Evolutionary conservation across 2,888 invertebrate genomes (phyloP).

Genomic region (Phania funesta): DNA sequence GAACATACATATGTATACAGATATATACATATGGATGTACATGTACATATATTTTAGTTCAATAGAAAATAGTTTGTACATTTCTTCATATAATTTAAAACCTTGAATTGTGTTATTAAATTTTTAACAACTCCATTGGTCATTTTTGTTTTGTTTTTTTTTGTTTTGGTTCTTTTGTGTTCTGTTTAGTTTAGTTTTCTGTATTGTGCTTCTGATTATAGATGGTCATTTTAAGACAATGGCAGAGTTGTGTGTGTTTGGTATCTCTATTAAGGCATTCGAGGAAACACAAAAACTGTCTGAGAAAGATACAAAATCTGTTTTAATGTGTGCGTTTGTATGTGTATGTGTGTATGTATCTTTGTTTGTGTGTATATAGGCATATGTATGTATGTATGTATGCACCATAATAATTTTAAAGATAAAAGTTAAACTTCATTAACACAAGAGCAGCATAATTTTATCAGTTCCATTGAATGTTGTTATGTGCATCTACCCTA

Average conservation of each 20-base stretch:
- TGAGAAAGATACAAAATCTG: slow-evolving; percentile 12
- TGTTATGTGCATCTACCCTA: neutral
- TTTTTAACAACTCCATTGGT: slow-evolving; percentile 28
- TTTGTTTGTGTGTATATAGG: neutral
- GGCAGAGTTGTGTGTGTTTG: slow-evolving; percentile 17
- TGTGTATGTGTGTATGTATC: neutral
- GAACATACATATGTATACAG: too few species aligned
- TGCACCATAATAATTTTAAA: slow-evolving; percentile 7
- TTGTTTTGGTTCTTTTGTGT: neutral
- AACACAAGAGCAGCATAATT: slow-evolving; percentile 29
- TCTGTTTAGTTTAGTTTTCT: neutral
- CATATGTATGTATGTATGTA: neutral
- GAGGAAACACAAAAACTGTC: slow-evolving; percentile 14
- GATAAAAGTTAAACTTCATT: slow-evolving; percentile 42
- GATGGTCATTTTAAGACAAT: slow-evolving; percentile 30
- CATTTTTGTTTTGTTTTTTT: neutral
- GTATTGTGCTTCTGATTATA: slow-evolving; percentile 14
- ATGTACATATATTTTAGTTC: neutral
- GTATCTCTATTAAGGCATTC: slow-evolving; percentile 40
- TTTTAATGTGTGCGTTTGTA: neutral
- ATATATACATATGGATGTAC: neutral
- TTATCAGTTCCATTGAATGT: slow-evolving; percentile 15
- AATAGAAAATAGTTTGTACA: neutral
- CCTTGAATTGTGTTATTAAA: slow-evolving; percentile 21
- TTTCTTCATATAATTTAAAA: neutral